Conservation (phyloP, 2,888 invertebrate genomes). For the Eilema sororculum region DNA sequence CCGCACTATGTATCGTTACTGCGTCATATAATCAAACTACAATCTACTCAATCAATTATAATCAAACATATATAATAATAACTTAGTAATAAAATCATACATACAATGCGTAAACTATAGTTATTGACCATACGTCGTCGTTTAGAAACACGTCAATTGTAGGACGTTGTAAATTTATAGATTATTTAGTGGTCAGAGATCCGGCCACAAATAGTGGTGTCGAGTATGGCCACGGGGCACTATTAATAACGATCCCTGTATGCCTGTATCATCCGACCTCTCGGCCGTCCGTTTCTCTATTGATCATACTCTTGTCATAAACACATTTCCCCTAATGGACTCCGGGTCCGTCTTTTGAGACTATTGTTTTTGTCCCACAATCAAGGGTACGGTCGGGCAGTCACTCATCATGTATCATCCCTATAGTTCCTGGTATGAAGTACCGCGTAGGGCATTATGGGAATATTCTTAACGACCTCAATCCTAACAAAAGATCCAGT, state of each 20-base stretch:
- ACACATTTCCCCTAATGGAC: conserved; percentile 81
- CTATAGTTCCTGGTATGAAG: conserved; percentile 53
- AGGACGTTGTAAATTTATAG: conserved; percentile 56
- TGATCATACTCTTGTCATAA: conserved; percentile 81
- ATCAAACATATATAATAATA: too few species aligned
- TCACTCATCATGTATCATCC: conserved; percentile 61
- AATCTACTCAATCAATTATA: too few species aligned
- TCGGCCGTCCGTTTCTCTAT: conserved; percentile 70
- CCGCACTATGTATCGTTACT: not conserved
- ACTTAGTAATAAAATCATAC: too few species aligned
- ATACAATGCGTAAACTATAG: too few species aligned
- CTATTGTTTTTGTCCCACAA: conserved; percentile 77
- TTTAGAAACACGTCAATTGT: conserved; percentile 43
- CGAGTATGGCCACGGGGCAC: conserved; percentile 62
- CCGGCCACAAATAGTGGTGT: conserved; percentile 57
- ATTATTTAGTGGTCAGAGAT: conserved; percentile 65
- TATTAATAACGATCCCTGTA: conserved; percentile 71
- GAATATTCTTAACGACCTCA: conserved; percentile 39
- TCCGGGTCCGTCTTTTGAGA: conserved; percentile 66
- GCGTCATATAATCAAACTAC: not conserved
- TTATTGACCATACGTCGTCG: conserved; percentile 39
- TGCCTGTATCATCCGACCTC: conserved; percentile 66
- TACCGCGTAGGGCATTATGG: conserved; percentile 48
- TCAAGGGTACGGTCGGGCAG: conserved; percentile 60
- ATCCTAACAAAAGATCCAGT: conserved; percentile 12